A percentile compares a stretch with the other conserved stretches of the same genome.
Evolutionary conservation across 2,113 vertebrate genomes (phyloP).

Genomic region (Mustela lutreola): DNA sequence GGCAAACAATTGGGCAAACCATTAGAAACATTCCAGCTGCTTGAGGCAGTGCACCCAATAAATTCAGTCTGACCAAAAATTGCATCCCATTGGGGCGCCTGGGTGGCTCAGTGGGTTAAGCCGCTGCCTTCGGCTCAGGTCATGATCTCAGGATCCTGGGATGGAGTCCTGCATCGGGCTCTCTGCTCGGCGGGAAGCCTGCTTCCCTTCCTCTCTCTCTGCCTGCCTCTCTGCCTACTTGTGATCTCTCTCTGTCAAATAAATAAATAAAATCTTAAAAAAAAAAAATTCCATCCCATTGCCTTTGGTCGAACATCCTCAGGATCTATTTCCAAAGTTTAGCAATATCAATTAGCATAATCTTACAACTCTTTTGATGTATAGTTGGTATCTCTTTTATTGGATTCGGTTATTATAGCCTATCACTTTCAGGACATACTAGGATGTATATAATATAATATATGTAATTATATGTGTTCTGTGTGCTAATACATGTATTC

Average conservation of each 20-base stretch:
- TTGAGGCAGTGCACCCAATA: neutral
- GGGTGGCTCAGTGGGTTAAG: no score
- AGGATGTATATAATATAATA: neutral
- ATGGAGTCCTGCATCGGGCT: no score
- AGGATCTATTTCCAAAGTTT: conserved; percentile 8
- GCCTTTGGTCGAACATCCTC: neutral
- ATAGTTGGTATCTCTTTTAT: neutral
- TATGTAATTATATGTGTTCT: neutral
- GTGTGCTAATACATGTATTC: neutral
- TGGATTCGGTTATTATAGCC: neutral
- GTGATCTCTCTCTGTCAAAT: no score
- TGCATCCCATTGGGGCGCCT: neutral
- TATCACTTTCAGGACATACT: neutral
- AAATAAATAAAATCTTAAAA: no score
- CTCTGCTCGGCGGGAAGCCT: no score
- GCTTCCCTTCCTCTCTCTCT: no score
- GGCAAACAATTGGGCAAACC: neutral
- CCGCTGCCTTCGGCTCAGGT: no score
- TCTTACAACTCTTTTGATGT: conserved; percentile 13
- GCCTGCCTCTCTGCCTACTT: no score
- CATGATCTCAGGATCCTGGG: no score
- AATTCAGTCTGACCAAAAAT: neutral
- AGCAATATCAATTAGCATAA: neutral
- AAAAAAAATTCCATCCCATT: neutral
- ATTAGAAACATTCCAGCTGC: neutral